phyloP scores from a whole-genome alignment of 2,797 vertebrate genomes.

The Micrastur ruficollis region DNA sequence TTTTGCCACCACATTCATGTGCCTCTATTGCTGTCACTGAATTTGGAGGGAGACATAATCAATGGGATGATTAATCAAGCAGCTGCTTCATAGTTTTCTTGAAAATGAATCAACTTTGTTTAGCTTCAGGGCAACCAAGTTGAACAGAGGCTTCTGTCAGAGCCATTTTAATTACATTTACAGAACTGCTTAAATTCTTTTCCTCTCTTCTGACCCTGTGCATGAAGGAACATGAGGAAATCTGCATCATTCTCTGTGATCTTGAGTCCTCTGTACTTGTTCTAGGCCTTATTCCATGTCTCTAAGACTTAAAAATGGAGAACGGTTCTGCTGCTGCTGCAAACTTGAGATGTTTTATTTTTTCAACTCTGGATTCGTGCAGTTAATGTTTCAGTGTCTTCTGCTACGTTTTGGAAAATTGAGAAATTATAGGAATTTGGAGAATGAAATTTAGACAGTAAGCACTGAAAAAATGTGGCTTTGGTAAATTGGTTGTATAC shows the following conservation, averaged over 20 bases:
- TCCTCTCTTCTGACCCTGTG: neutral
- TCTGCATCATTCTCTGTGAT: neutral
- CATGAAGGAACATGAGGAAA: neutral
- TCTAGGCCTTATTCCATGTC: neutral
- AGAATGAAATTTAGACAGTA: neutral
- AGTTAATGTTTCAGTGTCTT: neutral
- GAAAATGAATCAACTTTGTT: neutral
- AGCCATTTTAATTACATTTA: neutral
- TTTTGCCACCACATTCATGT: neutral
- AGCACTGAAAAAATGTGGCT: neutral
- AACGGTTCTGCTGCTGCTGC: neutral
- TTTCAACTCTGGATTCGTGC: neutral
- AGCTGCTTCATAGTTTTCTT: neutral
- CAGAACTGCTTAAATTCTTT: neutral
- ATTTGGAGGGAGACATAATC: neutral
- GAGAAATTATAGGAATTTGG: neutral
- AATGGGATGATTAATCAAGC: neutral
- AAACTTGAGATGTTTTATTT: neutral
- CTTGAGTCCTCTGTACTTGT: neutral
- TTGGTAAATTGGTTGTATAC: neutral
- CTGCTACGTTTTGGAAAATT: neutral
- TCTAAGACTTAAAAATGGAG: neutral
- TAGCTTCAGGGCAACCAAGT: neutral
- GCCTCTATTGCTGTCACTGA: neutral
- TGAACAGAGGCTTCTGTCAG: neutral